Conservation (phyloP, 2,888 invertebrate species). For the Myathropa florea region DNA sequence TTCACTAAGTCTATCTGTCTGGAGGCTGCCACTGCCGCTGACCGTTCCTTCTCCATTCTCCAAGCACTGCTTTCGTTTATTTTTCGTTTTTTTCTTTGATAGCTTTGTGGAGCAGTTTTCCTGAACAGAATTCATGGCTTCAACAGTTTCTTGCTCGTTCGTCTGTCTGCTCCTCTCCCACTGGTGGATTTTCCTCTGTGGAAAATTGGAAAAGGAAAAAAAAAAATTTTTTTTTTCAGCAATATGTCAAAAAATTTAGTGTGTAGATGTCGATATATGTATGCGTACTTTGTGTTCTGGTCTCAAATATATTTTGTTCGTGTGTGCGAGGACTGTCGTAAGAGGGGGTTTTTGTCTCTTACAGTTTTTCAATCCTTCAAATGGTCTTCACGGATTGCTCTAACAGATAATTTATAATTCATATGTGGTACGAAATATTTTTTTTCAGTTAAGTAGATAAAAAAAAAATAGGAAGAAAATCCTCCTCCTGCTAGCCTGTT, state of each 20-base stretch:
- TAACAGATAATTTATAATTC: conserved; percentile 43
- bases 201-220: conserved; percentile 46
- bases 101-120: conserved; percentile 58
- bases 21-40: background rate
- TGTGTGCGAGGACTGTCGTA: conserved; percentile 65
- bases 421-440: conserved; percentile 34
- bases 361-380: background rate
- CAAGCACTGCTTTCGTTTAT: conserved; percentile 63
- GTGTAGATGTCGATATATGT: conserved; percentile 53
- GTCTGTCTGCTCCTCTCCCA: background rate
- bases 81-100: conserved; percentile 68
- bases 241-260: conserved; percentile 64
- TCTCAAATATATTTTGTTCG: background rate
- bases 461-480: conserved; percentile 36
- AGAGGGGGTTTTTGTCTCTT: conserved; percentile 35
- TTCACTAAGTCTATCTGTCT: conserved; percentile 49
- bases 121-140: conserved; percentile 61
- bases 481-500: conserved; percentile 14
- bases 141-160: background rate
- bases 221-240: conserved; percentile 40
- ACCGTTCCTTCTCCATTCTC: conserved; percentile 50
- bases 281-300: conserved; percentile 49
- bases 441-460: conserved; percentile 30
- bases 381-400: background rate
- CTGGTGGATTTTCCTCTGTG: conserved; percentile 19